Percentiles rank a stretch among this genome's conserved stretches.
Evolutionary conservation across 2,888 invertebrate species (phyloP).

Genomic region (Trichogramma dendrolimi): DNA sequence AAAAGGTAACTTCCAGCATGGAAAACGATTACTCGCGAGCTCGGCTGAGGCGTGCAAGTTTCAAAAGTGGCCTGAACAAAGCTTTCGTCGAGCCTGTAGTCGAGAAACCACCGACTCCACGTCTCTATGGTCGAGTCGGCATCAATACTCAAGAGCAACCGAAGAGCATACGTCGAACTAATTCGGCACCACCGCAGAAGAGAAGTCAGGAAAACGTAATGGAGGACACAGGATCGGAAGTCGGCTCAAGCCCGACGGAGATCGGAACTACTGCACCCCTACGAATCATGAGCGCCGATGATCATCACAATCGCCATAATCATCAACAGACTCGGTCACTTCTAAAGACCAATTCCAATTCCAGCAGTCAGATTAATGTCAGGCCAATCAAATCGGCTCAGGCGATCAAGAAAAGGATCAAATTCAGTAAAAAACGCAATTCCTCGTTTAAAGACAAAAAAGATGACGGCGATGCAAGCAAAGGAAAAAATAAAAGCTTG

Average conservation of each 20-base stretch:
- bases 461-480: constrained; percentile 24
- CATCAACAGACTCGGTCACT: not conserved
- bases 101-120: constrained; percentile 25
- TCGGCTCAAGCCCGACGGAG: not conserved
- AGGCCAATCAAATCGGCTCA: constrained; percentile 43
- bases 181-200: constrained; percentile 43
- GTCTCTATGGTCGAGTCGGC: constrained; percentile 11
- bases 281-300: constrained; percentile 2
- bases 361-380: constrained; percentile 15
- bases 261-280: not conserved
- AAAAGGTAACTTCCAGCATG: not conserved
- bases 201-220: constrained; percentile 41
- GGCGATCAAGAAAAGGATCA: constrained; percentile 42
- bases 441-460: constrained; percentile 33
- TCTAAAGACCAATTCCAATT: constrained; percentile 9
- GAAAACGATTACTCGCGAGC: constrained; percentile 30
- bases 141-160: not conserved
- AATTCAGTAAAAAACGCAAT: constrained; percentile 39
- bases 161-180: constrained; percentile 28
- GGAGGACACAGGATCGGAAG: constrained; percentile 28
- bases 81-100: constrained; percentile 40
- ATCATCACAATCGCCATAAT: not conserved
- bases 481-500: constrained; percentile 27
- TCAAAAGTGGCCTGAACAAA: constrained; percentile 40
- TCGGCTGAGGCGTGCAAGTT: constrained; percentile 42